Percentiles rank a stretch among this genome's conserved stretches.
Conservation (phyloP, 2,888 invertebrate genomes). For the Chrysodeixis includens region DNA sequence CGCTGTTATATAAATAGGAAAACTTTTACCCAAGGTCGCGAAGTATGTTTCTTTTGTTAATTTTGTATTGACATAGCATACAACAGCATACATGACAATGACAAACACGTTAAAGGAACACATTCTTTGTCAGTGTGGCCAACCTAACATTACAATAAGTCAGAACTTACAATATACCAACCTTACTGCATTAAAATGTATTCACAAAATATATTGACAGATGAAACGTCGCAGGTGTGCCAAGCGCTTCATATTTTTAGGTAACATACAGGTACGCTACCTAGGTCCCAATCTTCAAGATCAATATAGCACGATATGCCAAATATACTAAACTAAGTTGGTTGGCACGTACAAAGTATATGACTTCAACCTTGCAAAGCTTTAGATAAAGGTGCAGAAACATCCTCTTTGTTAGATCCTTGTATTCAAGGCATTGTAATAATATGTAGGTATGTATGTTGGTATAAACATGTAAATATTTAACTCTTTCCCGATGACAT, state of each 20-base stretch:
- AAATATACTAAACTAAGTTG: slow-evolving; percentile 10
- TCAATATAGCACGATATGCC: slow-evolving; percentile 5
- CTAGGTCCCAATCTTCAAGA: neutral
- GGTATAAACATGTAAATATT: slow-evolving; percentile 54
- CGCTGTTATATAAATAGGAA: slow-evolving; percentile 1
- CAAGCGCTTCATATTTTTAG: neutral
- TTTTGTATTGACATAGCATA: neutral
- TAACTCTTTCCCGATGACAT: slow-evolving; percentile 60
- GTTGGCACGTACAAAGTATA: slow-evolving; percentile 18
- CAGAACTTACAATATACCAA: neutral
- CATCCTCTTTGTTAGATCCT: slow-evolving; percentile 21
- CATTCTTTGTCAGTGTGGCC: neutral
- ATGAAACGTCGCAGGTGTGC: neutral
- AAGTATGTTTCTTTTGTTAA: neutral
- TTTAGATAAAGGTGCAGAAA: slow-evolving; percentile 16
- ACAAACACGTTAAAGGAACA: neutral
- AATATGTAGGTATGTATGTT: slow-evolving; percentile 26
- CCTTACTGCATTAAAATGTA: neutral
- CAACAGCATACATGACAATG: neutral
- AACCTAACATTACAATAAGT: neutral
- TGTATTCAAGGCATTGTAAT: slow-evolving; percentile 28
- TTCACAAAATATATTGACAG: neutral
- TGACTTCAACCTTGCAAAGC: slow-evolving; percentile 12
- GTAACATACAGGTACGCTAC: neutral
- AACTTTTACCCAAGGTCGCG: neutral